Conservation (phyloP, 2,888 invertebrate species). For the Amaurobius ferox region DNA sequence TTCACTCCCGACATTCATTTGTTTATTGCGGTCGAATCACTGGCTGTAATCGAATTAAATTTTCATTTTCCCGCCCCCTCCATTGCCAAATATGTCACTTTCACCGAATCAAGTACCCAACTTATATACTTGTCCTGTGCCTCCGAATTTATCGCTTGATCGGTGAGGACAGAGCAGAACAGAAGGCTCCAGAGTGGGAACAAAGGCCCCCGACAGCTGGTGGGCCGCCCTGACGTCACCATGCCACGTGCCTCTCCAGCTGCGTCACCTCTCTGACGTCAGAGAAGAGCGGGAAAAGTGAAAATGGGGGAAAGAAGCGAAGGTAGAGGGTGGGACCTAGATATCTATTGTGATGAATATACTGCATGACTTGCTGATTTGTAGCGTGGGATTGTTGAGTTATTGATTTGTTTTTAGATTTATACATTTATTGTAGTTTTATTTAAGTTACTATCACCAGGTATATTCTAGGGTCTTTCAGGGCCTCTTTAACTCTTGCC, state of each 20-base stretch:
- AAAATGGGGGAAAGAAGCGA: not conserved
- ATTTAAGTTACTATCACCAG: no score
- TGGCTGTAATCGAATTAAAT: not conserved
- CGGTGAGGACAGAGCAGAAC: constrained; percentile 2
- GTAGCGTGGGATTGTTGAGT: no score
- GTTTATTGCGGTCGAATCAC: not conserved
- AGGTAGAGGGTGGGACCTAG: no score
- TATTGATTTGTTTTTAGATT: no score
- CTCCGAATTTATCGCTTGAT: not conserved
- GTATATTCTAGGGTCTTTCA: no score
- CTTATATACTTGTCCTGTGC: not conserved
- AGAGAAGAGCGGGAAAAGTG: constrained; percentile 10
- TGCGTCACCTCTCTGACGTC: constrained; percentile 46
- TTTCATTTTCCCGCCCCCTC: not conserved
- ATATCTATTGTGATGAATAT: no score
- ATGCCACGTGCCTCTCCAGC: constrained; percentile 64
- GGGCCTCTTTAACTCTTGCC: no score
- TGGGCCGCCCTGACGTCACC: constrained; percentile 67
- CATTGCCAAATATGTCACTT: not conserved
- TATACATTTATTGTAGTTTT: no score
- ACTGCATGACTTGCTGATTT: no score
- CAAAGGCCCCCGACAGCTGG: constrained; percentile 69
- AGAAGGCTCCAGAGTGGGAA: constrained; percentile 39
- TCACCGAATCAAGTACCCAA: not conserved
- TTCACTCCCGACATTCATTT: not conserved